A percentile compares a stretch with the other conserved stretches of the same genome.
These are phyloP conservation scores for Hipposideros larvatus DNA, from an alignment of 2,797 vertebrate species.

Conservation along the genomic window DNA sequence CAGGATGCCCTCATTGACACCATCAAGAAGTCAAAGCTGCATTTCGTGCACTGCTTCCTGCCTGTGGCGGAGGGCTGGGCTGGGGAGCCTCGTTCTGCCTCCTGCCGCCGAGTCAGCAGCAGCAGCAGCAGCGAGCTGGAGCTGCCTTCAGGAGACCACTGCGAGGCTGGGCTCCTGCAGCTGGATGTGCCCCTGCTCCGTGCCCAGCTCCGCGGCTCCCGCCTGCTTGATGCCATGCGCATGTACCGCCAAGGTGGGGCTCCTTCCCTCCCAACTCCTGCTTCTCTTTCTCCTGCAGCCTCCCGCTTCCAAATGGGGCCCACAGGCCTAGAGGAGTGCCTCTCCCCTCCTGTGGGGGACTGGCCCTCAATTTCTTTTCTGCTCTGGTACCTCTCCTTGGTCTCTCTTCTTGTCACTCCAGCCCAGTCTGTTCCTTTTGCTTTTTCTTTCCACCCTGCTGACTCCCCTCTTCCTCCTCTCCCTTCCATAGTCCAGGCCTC, in stretches of 20 bases:
- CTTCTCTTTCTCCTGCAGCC: neutral
- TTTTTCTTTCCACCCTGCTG: neutral
- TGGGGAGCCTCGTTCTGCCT: constrained; percentile 88
- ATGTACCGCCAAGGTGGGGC: constrained; percentile 97
- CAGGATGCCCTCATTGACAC: constrained; percentile 98
- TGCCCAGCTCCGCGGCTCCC: constrained; percentile 95
- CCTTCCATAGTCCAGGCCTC: neutral
- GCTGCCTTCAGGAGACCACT: constrained; percentile 91
- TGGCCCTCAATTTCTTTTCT: neutral
- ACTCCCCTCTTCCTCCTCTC: neutral
- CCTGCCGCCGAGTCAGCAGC: constrained; percentile 91
- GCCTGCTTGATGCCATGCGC: constrained; percentile 95
- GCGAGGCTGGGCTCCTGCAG: constrained; percentile 95
- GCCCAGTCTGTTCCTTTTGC: neutral
- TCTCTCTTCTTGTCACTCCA: neutral
- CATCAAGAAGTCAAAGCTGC: constrained; percentile 95
- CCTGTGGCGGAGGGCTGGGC: constrained; percentile 91
- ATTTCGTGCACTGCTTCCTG: constrained; percentile 97
- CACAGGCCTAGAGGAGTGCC: neutral
- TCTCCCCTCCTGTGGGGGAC: too few relatives aligned
- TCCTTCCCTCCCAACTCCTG: too few relatives aligned
- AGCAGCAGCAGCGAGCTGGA: constrained; percentile 91
- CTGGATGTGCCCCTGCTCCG: constrained; percentile 95
- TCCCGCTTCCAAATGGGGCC: neutral
- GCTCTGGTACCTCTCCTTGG: neutral